Percentiles rank a stretch among this genome's conserved stretches.
These are phyloP conservation scores for Vollenhovia emeryi DNA, from an alignment of 1,140 invertebrate genomes.

Conservation along the genomic window DNA sequence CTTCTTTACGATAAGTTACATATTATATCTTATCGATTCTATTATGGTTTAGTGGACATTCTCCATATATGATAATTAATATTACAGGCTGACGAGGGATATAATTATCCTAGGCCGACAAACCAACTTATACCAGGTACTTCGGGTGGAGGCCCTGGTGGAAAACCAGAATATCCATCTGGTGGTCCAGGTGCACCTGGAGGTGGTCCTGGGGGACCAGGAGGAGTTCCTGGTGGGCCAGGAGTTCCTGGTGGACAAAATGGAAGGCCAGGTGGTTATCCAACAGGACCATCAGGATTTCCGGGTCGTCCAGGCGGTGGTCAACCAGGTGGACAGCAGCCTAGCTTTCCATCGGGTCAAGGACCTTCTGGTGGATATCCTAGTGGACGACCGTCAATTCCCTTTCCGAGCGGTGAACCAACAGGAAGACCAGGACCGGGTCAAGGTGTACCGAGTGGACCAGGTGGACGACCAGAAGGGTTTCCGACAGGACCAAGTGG, in stretches of 20 bases:
- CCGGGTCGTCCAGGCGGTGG: constrained; percentile 23
- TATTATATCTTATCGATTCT: not conserved
- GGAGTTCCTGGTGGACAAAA: constrained; percentile 42
- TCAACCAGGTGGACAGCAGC: constrained; percentile 60
- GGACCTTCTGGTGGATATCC: constrained; percentile 67
- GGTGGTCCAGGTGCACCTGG: constrained; percentile 44
- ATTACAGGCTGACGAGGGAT: constrained; percentile 81
- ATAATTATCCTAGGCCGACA: constrained; percentile 79
- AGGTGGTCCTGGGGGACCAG: constrained; percentile 46
- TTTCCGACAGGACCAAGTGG: constrained; percentile 64
- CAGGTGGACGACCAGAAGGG: constrained; percentile 54
- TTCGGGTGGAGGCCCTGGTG: constrained; percentile 52
- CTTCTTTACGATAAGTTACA: not conserved
- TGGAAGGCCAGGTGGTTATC: constrained; percentile 69
- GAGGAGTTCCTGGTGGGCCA: not conserved
- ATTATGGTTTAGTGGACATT: not conserved
- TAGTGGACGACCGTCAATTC: constrained; percentile 45
- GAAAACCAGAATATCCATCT: constrained; percentile 38
- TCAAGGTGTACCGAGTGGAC: constrained; percentile 53
- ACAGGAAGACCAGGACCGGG: constrained; percentile 58
- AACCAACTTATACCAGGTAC: constrained; percentile 76
- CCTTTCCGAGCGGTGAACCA: constrained; percentile 49
- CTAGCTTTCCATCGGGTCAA: constrained; percentile 70
- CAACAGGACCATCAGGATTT: constrained; percentile 62
- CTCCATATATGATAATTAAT: not conserved